Evolutionary conservation across 2,113 vertebrate species (phyloP), one percentile per base, ranked within the genome.

Genomic region (Parus major): DNA sequence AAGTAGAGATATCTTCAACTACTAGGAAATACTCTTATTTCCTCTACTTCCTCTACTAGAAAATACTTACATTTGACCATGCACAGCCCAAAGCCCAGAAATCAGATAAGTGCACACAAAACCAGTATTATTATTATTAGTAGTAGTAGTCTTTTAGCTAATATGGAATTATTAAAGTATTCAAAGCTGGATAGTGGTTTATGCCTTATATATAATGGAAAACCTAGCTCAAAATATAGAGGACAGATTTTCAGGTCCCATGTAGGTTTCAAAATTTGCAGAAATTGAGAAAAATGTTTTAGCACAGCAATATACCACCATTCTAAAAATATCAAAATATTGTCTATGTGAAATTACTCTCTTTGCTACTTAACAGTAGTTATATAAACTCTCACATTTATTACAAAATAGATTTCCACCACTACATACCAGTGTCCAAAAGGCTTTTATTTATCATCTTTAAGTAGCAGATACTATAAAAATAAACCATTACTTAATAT

Each of bases 361-460:
- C 19, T 90, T 9, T 4, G 11, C 8, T 64, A 53, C 17, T 33
- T 68, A 36, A 44, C 5, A 63, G 35, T 0, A 71, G 4, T 50
- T 82, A 71, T 1, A 42, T 25, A 31, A 60, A 44, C 6, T 46
- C 47, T 69, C 20, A 19, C 2, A 31, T 50, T 66, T 68, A 44
- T 57, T 69, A 57, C n/a, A 69, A 85, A 92, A 72, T 1, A 92
- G 7, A 94, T n/a, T 90, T 85, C 63, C 47, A 86, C 11, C 41
- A 95, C 33, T 31, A 91, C 13, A 46, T 16, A 77, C 5, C 50
- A 33, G 28, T 72, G 28, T 91, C 61, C 11, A 90, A 80, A 79
- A 86, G 12, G 18, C 42, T 78, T 92, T 96, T 95, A 95, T 95
- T 92, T 71, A 84, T 60, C 12, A 91, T 61, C 44, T 52, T 52